A percentile compares a stretch with the other conserved stretches of the same genome.
phyloP scores from a whole-genome alignment of 37 sponge, comb jelly and placozoan genomes.

The Cliona cf. orientalis region DNA sequence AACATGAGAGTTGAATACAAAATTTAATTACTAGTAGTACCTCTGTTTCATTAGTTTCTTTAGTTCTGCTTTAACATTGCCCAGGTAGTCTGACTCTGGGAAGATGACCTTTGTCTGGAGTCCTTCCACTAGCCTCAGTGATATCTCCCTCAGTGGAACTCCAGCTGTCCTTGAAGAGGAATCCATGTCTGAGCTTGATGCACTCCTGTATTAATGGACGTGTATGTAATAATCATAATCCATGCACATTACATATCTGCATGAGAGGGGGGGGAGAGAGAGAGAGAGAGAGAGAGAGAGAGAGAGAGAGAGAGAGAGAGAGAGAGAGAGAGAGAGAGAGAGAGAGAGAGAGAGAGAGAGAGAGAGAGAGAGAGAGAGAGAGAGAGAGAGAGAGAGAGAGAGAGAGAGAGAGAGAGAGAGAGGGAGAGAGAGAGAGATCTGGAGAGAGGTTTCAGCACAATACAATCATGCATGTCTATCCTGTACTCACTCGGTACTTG shows the following conservation, averaged over 20 bases:
- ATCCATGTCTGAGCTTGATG: too few relatives aligned
- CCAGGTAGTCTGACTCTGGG: slow-evolving; percentile 24
- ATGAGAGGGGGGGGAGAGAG: not conserved
- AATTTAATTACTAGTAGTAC: not conserved
- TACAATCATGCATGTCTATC: too few relatives aligned
- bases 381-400: not conserved
- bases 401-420: not conserved
- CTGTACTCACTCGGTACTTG: not conserved
- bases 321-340: not conserved
- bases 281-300: not conserved
- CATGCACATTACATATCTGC: not conserved
- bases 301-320: not conserved
- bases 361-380: not conserved
- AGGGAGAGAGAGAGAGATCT: not conserved
- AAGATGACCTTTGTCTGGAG: slow-evolving; percentile 18
- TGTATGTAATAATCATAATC: too few relatives aligned
- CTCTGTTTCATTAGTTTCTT: slow-evolving; percentile 58
- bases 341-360: not conserved
- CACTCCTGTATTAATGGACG: too few relatives aligned
- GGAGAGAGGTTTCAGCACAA: not conserved
- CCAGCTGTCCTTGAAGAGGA: too few relatives aligned
- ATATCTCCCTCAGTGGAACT: slow-evolving; percentile 21
- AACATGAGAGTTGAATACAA: not conserved
- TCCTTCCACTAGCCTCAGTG: slow-evolving; percentile 12
- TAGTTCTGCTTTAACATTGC: slow-evolving; percentile 37